These are phyloP conservation scores for Blastobasis adustella DNA, from an alignment of 2,888 invertebrate genomes.

Conservation along the genomic window DNA sequence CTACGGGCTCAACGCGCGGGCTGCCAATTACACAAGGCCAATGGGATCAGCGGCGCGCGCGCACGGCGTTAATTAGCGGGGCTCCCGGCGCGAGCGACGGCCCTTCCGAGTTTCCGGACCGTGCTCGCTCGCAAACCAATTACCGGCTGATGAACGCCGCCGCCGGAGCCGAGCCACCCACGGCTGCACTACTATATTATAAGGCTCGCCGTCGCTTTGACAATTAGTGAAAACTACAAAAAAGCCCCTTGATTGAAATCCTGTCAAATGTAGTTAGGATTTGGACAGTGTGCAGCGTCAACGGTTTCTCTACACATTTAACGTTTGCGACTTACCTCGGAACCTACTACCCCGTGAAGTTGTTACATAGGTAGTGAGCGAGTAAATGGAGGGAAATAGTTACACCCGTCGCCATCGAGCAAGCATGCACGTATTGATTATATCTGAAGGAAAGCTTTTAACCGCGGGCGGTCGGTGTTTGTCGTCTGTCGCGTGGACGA, in stretches of 20 bases:
- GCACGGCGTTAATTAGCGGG: slow-evolving; percentile 58
- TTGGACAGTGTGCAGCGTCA: too few species aligned
- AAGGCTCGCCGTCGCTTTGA: slow-evolving; percentile 42
- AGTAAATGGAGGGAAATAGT: too few species aligned
- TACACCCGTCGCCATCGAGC: too few species aligned
- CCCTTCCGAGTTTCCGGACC: slow-evolving; percentile 32
- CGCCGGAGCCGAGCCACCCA: slow-evolving; percentile 39
- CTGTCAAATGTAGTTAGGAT: too few species aligned
- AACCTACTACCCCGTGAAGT: too few species aligned
- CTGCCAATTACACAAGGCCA: slow-evolving; percentile 44
- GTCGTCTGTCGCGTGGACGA: slow-evolving; percentile 37
- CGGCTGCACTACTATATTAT: slow-evolving; percentile 38
- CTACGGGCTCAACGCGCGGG: slow-evolving; percentile 22
- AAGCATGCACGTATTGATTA: slow-evolving; percentile 9
- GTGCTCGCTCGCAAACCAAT: slow-evolving; percentile 56
- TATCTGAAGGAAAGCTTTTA: slow-evolving; percentile 37
- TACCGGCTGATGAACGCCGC: slow-evolving; percentile 58
- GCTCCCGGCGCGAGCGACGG: slow-evolving; percentile 36
- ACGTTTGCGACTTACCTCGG: too few species aligned
- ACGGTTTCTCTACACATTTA: too few species aligned
- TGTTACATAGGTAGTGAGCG: too few species aligned
- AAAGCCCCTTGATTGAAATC: slow-evolving; percentile 25
- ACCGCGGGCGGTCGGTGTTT: slow-evolving; percentile 35
- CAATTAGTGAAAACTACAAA: slow-evolving; percentile 48
- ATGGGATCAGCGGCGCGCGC: slow-evolving; percentile 26